Conservation (phyloP, 2,888 invertebrate genomes). For the Leucophenga maculata region DNA sequence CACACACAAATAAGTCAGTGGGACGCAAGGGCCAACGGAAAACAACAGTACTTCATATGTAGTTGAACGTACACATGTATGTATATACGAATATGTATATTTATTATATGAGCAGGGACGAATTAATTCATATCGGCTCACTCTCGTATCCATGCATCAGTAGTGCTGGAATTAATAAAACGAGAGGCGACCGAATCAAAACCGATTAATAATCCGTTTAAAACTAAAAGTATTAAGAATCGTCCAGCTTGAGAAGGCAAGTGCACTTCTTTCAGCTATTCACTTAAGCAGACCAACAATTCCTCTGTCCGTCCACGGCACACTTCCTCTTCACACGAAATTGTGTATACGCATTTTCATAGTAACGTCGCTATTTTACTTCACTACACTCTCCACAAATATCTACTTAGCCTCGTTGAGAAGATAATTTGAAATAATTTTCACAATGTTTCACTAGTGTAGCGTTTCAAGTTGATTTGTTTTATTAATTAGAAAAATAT, state of each 20-base stretch:
- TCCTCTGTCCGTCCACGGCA: slow-evolving; percentile 25
- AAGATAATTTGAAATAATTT: background rate
- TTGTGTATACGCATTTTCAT: slow-evolving; percentile 45
- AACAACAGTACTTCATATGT: background rate
- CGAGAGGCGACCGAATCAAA: too few species aligned
- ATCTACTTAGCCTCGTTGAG: background rate
- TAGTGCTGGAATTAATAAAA: too few species aligned
- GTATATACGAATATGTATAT: slow-evolving; percentile 23
- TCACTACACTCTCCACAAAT: slow-evolving; percentile 3
- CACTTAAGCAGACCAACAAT: background rate
- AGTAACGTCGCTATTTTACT: slow-evolving; percentile 20
- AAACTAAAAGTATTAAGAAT: too few species aligned
- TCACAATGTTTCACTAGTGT: background rate
- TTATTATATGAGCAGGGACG: background rate
- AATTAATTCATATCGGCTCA: too few species aligned
- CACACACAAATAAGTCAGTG: background rate
- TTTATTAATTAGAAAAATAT: background rate
- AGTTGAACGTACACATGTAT: slow-evolving; percentile 8
- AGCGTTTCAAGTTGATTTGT: background rate
- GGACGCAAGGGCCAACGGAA: background rate
- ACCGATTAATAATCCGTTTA: too few species aligned
- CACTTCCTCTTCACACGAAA: slow-evolving; percentile 43
- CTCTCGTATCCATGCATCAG: too few species aligned
- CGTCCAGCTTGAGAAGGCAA: background rate
- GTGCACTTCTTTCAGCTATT: background rate